Conservation (phyloP, 2,888 invertebrate genomes). For the Chalcis sispes region DNA sequence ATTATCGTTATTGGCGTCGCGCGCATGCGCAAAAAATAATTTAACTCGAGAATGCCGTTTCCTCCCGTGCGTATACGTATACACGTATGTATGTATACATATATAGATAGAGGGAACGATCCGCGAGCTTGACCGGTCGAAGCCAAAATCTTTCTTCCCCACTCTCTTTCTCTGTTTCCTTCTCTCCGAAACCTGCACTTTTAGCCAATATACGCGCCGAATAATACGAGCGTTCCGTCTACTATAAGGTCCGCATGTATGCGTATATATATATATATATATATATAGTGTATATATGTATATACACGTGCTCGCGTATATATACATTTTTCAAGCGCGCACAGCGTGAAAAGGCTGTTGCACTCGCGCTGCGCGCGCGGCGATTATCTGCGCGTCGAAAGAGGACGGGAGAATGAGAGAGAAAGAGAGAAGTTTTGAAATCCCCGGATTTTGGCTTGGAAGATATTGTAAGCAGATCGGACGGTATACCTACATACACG, state of each 20-base stretch:
- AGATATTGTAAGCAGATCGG: constrained; percentile 38
- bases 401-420: background rate
- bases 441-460: background rate
- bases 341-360: constrained; percentile 19
- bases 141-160: too few species aligned
- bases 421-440: constrained; percentile 33
- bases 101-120: too few species aligned
- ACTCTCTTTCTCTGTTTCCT: too few species aligned
- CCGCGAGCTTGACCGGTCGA: too few species aligned
- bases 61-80: background rate
- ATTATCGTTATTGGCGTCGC: background rate
- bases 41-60: background rate
- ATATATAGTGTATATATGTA: background rate
- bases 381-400: too few species aligned
- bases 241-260: too few species aligned
- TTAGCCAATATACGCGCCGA: background rate
- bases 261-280: too few species aligned
- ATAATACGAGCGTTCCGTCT: background rate
- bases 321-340: constrained; percentile 1
- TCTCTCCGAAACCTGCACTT: background rate
- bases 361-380: background rate
- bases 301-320: too few species aligned
- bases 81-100: background rate
- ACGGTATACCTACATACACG: too few species aligned
- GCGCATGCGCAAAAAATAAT: background rate